A percentile compares a stretch with the other conserved stretches of the same genome.
phyloP scores from a whole-genome alignment of 1,140 invertebrate species.

The Oreohelix idahoensis region DNA sequence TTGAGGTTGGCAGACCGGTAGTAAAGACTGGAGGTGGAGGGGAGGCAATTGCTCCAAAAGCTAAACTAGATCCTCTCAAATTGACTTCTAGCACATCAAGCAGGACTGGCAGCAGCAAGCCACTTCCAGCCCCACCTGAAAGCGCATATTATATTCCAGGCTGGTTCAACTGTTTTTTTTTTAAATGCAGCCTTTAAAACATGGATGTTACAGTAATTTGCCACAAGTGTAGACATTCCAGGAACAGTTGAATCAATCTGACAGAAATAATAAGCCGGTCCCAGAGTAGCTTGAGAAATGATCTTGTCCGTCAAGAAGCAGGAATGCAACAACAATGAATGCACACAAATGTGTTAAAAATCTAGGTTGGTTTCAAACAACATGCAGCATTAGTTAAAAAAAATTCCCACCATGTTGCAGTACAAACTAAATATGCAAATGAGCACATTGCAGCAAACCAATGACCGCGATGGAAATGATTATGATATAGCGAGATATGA shows the following conservation, averaged over 20 bases:
- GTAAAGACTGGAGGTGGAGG: slow-evolving; percentile 32
- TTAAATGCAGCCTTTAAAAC: background rate
- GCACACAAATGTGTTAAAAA: background rate
- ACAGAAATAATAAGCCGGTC: background rate
- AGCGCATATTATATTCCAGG: background rate
- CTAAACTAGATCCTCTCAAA: slow-evolving; percentile 35
- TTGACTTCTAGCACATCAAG: background rate
- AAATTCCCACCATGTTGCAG: background rate
- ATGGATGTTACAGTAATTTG: background rate
- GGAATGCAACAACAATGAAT: background rate
- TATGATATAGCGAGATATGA: background rate
- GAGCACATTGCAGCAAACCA: background rate
- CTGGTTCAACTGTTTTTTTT: background rate
- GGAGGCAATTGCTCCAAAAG: slow-evolving; percentile 32
- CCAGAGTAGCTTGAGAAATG: slow-evolving; percentile 4
- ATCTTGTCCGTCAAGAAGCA: background rate
- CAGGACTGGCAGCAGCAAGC: background rate
- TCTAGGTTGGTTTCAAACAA: background rate
- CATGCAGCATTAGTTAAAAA: background rate
- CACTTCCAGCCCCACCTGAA: background rate
- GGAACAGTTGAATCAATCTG: slow-evolving; percentile 12
- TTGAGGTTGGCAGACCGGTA: slow-evolving; percentile 37
- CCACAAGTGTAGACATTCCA: background rate
- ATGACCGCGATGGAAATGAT: background rate
- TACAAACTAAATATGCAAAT: background rate